Evolutionary conservation across 2,113 vertebrate genomes (phyloP).

Genomic region (Morone chrysops): DNA sequence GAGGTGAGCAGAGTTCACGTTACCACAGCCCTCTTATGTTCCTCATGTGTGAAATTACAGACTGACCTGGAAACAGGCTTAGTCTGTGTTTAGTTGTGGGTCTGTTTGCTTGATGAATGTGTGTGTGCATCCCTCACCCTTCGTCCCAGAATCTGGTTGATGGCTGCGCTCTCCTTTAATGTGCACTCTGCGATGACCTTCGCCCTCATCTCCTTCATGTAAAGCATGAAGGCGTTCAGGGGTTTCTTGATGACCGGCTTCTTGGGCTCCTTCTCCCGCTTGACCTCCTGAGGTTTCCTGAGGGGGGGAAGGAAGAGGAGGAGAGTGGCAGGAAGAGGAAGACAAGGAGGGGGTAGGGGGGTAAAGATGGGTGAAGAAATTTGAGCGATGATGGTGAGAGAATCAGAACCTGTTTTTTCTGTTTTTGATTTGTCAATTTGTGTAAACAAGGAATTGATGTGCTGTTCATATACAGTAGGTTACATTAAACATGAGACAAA

Average conservation of each 20-base stretch:
- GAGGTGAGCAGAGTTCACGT: conserved; percentile 34
- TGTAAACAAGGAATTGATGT: background rate
- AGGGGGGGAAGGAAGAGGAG: background rate
- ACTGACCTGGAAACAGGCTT: conserved; percentile 51
- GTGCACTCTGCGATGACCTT: conserved; percentile 99
- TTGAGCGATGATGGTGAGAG: background rate
- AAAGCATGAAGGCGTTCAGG: conserved; percentile 98
- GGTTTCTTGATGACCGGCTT: conserved; percentile 99
- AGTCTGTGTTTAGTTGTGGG: conserved; percentile 1
- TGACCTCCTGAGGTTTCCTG: conserved; percentile 95
- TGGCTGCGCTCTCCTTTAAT: conserved; percentile 98
- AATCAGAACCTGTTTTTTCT: background rate
- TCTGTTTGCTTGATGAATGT: background rate
- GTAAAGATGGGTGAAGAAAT: background rate
- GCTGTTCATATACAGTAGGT: background rate
- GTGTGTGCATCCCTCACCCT: conserved; percentile 86
- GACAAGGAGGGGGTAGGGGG: too few species aligned
- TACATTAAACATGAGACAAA: background rate
- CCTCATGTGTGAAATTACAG: conserved; percentile 61
- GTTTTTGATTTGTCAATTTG: background rate
- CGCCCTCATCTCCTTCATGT: conserved; percentile 99
- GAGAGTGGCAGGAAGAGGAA: background rate
- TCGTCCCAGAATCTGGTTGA: conserved; percentile 98
- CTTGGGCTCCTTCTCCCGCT: conserved; percentile 96
- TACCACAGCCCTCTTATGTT: conserved; percentile 43